Evolutionary conservation across 2,113 vertebrate species (phyloP).

Genomic region (Pelodiscus sinensis): DNA sequence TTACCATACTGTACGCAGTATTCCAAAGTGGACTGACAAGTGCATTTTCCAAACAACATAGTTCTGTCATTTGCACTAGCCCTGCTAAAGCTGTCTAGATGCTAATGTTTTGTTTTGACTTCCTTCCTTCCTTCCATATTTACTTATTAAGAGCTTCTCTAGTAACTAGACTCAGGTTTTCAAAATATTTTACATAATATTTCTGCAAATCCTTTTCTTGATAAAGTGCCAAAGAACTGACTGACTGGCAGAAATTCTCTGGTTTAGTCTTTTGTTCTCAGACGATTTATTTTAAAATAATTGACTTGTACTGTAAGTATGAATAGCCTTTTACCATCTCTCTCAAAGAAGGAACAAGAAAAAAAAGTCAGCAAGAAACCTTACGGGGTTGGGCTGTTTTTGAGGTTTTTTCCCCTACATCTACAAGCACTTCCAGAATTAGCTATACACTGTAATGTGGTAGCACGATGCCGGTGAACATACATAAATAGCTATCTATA

Average conservation of each 20-base stretch:
- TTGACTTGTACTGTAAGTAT: accelerated
- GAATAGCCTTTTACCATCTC: background rate
- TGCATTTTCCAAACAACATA: background rate
- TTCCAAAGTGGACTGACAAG: conserved; percentile 29
- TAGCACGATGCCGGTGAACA: background rate
- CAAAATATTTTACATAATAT: background rate
- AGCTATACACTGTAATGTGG: background rate
- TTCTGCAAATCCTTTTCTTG: background rate
- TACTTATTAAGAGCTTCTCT: background rate
- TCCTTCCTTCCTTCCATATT: conserved; percentile 40
- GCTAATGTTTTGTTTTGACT: conserved; percentile 19
- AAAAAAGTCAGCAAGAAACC: background rate
- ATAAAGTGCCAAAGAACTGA: background rate
- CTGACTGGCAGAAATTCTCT: background rate
- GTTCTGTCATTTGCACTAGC: conserved; percentile 9
- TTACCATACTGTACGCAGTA: background rate
- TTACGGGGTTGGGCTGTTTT: background rate
- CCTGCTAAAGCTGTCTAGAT: background rate
- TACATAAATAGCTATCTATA: background rate
- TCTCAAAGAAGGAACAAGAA: background rate
- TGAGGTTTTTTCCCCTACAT: background rate
- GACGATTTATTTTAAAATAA: background rate
- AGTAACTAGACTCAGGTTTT: background rate
- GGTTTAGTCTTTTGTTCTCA: background rate
- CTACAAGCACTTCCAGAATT: background rate